Conservation (phyloP, 2,888 invertebrate genomes). For the Augochlorella aurata region DNA sequence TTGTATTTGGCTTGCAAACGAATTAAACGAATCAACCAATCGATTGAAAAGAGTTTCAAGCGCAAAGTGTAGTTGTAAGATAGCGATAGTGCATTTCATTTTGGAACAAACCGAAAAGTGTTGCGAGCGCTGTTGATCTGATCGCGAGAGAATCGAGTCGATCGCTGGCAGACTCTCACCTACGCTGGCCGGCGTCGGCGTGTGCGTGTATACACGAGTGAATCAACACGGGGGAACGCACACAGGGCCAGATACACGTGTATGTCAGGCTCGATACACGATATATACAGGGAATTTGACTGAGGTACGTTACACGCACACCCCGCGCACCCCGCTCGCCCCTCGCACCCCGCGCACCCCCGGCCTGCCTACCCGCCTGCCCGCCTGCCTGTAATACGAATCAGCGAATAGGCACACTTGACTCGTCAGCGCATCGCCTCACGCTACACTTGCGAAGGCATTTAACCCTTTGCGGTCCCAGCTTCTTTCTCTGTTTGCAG, state of each 20-base stretch:
- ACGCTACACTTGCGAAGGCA: slow-evolving; percentile 66
- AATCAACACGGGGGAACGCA: slow-evolving; percentile 50
- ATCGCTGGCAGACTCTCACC: slow-evolving; percentile 23
- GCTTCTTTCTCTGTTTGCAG: slow-evolving; percentile 45
- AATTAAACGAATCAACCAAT: too few relatives aligned
- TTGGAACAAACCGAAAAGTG: too few relatives aligned
- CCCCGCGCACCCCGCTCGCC: background rate
- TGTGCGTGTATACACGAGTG: slow-evolving; percentile 39
- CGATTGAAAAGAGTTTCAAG: too few relatives aligned
- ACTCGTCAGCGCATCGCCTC: slow-evolving; percentile 70
- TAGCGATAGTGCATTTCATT: too few relatives aligned
- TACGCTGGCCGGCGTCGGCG: slow-evolving; percentile 12
- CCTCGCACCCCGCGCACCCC: too few relatives aligned
- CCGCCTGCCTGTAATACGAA: slow-evolving; percentile 46
- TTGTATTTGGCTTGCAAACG: too few relatives aligned
- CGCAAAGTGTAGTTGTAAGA: too few relatives aligned
- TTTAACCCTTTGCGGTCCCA: slow-evolving; percentile 65
- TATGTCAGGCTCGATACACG: slow-evolving; percentile 40
- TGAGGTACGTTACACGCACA: slow-evolving; percentile 55
- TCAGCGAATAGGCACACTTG: slow-evolving; percentile 69
- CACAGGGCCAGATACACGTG: slow-evolving; percentile 22
- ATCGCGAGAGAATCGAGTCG: slow-evolving; percentile 1
- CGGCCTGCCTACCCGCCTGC: background rate
- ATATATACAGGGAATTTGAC: slow-evolving; percentile 65
- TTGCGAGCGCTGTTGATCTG: background rate